Evolutionary conservation across 2,797 vertebrate species (phyloP).

Genomic region (Macrochelys suwanniensis): DNA sequence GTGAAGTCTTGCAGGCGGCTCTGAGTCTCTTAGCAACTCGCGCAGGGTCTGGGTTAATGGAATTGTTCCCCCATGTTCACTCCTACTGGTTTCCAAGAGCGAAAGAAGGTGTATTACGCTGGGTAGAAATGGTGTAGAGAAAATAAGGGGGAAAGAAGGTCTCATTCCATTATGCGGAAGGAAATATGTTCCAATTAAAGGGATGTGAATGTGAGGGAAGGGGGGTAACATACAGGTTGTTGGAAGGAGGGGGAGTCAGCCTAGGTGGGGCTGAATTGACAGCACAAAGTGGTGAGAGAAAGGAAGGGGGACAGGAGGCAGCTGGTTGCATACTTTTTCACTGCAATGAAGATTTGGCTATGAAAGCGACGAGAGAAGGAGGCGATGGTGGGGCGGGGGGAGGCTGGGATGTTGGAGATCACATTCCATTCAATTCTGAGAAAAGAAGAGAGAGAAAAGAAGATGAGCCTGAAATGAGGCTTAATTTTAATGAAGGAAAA

Average conservation of each 20-base stretch:
- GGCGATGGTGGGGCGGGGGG: neutral
- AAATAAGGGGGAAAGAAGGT: constrained; percentile 34
- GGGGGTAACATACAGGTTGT: neutral
- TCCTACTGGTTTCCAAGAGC: neutral
- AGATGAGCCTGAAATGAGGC: constrained; percentile 80
- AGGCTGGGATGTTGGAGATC: constrained; percentile 68
- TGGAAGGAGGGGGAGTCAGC: neutral
- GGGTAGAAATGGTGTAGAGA: neutral
- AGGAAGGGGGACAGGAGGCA: neutral
- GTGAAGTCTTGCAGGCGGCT: accelerated
- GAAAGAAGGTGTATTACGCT: neutral
- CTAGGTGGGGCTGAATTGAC: neutral
- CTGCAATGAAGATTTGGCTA: constrained; percentile 55
- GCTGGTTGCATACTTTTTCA: neutral
- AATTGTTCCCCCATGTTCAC: neutral
- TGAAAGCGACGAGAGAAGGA: constrained; percentile 63
- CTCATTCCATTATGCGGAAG: constrained; percentile 55
- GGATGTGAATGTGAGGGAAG: neutral
- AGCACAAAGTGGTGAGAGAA: neutral
- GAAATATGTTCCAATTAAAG: constrained; percentile 62
- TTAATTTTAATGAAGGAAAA: constrained; percentile 84
- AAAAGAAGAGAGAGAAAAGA: constrained; percentile 76
- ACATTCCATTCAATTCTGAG: constrained; percentile 74
- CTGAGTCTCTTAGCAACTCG: neutral
- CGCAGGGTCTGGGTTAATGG: accelerated